Evolutionary conservation across 2,113 vertebrate genomes (phyloP).

Genomic region (Psittacus erithacus): DNA sequence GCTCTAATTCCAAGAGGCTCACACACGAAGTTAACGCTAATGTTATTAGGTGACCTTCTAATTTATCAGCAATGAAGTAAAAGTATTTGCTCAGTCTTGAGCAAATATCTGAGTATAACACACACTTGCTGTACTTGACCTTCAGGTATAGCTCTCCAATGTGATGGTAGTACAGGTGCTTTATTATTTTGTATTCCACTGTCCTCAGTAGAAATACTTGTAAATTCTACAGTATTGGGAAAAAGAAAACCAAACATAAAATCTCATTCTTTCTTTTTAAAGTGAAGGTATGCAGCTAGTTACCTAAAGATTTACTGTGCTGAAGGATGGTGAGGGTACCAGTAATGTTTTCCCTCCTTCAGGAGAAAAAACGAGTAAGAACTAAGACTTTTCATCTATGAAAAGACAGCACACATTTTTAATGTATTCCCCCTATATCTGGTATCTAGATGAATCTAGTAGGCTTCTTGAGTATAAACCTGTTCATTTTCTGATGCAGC

Average conservation of each 20-base stretch:
- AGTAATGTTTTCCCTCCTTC: background rate
- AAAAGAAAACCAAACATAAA: background rate
- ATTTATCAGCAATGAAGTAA: conserved; percentile 18
- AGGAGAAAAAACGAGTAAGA: background rate
- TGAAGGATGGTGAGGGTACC: background rate
- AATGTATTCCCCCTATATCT: background rate
- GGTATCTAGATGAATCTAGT: background rate
- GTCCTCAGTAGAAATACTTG: background rate
- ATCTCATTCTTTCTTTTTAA: background rate
- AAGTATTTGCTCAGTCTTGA: conserved; percentile 30
- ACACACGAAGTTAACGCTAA: conserved; percentile 8
- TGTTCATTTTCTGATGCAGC: background rate
- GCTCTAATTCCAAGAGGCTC: conserved; percentile 30
- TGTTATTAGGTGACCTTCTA: conserved; percentile 36
- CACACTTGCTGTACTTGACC: background rate
- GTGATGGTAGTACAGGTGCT: background rate
- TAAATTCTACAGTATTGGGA: background rate
- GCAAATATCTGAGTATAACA: conserved; percentile 24
- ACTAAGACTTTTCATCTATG: background rate
- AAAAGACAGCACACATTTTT: background rate
- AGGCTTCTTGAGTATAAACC: background rate
- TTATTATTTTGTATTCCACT: background rate
- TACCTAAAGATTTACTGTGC: background rate
- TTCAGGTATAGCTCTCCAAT: background rate
- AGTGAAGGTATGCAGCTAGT: background rate